Base-by-base conservation (phyloP, 2,113 vertebrate species). In the Stercorarius parasiticus region DNA sequence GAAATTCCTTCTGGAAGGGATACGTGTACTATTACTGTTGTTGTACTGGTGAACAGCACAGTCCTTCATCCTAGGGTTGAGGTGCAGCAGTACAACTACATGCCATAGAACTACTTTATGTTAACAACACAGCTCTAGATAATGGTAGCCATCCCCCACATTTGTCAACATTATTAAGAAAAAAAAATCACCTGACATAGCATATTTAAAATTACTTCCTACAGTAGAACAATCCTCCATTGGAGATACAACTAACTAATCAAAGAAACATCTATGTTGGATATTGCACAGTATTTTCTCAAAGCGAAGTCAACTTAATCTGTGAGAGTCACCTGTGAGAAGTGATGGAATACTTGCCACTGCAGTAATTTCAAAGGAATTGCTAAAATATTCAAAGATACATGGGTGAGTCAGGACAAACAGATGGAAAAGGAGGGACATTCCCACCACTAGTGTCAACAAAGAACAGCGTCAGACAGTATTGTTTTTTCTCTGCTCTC, bases 121-220 rank as follows among this genome's bases (percentile, higher is more conserved):
- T 23, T 13, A 82, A 52, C 2, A 6, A 18, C 58, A 10, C 78
- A 72, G 34, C 53, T 73, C 49, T 30, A 65, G 21, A 13, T 14
- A 27, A 59, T 2, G 11, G 40, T 19, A 66, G 11, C 29, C 42
- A 71, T 13, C 19, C 15, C 21, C 32, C 23, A 29, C 3, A 6
- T 22, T 1, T 29, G 19, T 55, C 40, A 78, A 13, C 29, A 45
- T 2, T 26, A 64, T 8, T 36, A n/a, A n/a, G 18, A 19, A 62
- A 55, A 58, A 76, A 38, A 20, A 23, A 25, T 7, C 8, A 9
- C 40, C 21, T 15, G 5, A 47, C 8, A 25, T 0, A 47, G 10
- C 22, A 50, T 34, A 55, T n/a, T 10, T 29, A 10, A 40, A 16
- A 34, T 2, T 21, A 62, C 71, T 79, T 53, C 27, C 21, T 71